Evolutionary conservation across 2,797 vertebrate genomes (phyloP), one percentile per base, ranked within the genome.

Genomic region (Anisognathus igniventris): DNA sequence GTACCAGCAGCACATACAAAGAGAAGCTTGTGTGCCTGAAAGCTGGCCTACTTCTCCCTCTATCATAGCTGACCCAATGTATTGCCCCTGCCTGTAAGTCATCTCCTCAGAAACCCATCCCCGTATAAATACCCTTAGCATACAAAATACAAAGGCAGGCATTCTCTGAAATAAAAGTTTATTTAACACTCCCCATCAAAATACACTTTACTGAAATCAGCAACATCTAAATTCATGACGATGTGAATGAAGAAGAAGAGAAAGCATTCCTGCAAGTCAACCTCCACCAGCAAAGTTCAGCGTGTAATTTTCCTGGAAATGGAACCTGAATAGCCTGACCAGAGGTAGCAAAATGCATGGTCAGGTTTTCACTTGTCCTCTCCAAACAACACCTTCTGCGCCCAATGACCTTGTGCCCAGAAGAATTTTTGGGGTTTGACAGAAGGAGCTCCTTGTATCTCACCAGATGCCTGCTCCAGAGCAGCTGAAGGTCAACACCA

Each of bases 1-100:
- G 3, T 58, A 76, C 28, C 40, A 80, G 48, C 1, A 90, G 60
- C 11, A 18, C 42, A 42, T 21, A 28, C 5, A 7, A 84, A 88
- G 45, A 64, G 14, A 61, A 35, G 40, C 12, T n/a, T 45, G 8
- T 24, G 51, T 67, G 47, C 18, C 62, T 85, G 23, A 62, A 89
- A 71, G 17, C 33, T 74, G 10, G 1, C 68, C 40, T 51, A 33
- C 30, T 51, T 66, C 64, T 74, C 17, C 28, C 33, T 28, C 40
- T 48, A 0, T 2, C 5, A 1, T 2, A 40, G 23, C 1, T 61
- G 12, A 21, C 6, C 3, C 13, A 31, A 58, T 6, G 5, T 14
- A 64, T 18, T 17, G 50, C 30, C 54, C 77, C 35, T 42, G 28
- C 50, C 35, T 53, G 30, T 33, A 39, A 4, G 20, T 31, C 4